These are phyloP conservation scores for Hiodon alosoides DNA, from an alignment of 2,113 vertebrate genomes.

Conservation along the genomic window DNA sequence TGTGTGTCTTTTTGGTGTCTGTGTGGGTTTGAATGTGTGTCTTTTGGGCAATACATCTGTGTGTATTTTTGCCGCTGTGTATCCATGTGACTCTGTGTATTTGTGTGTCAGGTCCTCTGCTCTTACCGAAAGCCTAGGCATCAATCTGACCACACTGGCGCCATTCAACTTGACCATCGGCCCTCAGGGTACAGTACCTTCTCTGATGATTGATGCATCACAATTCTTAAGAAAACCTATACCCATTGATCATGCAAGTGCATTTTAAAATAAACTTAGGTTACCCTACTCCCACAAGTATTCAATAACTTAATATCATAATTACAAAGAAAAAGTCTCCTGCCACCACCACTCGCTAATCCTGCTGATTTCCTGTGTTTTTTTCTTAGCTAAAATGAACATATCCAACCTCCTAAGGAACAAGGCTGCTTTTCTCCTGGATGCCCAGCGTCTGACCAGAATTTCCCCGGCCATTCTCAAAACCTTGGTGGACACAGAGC, in stretches of 20 bases:
- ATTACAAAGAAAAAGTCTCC: neutral
- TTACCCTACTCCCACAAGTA: neutral
- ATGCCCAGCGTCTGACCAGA: too few relatives aligned
- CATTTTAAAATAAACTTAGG: neutral
- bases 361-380: too few relatives aligned
- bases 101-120: conserved; percentile 44
- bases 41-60: neutral
- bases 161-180: conserved; percentile 41
- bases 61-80: neutral
- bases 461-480: too few relatives aligned
- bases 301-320: neutral
- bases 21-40: too few relatives aligned
- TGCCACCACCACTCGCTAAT: neutral
- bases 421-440: too few relatives aligned
- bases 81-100: conserved; percentile 14
- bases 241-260: neutral
- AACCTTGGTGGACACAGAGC: too few relatives aligned
- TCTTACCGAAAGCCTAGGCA: conserved; percentile 39
- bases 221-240: neutral
- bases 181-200: conserved; percentile 39
- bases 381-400: too few relatives aligned
- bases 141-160: conserved; percentile 45
- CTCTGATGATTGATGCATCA: neutral
- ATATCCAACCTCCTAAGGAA: too few relatives aligned
- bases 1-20: too few relatives aligned